phyloP scores from a whole-genome alignment of 2,113 vertebrate species.

The Tricholaema leucomelas region DNA sequence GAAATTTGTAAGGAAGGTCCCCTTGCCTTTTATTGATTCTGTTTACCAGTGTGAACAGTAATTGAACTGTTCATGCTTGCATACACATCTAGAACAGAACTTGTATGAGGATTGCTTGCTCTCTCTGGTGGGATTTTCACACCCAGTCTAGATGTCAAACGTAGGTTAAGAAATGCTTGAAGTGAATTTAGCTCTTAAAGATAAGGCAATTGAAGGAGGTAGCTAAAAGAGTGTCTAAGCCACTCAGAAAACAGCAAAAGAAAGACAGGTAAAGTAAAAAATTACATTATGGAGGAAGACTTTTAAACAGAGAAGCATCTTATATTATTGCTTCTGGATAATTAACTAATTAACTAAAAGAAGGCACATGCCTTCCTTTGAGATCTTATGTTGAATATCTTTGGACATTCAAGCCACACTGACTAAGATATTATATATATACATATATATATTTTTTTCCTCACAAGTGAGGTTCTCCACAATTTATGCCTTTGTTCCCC shows the following conservation, averaged over 20 bases:
- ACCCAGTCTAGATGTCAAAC: neutral
- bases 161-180: neutral
- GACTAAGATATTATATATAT: neutral
- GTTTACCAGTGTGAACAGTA: neutral
- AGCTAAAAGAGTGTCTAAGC: neutral
- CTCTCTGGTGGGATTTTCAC: neutral
- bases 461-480: neutral
- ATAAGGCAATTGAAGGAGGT: neutral
- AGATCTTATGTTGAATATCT: neutral
- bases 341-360: too few relatives aligned
- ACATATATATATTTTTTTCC: neutral
- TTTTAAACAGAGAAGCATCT: neutral
- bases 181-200: neutral
- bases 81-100: neutral
- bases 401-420: neutral
- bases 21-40: neutral
- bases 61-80: neutral
- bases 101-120: neutral
- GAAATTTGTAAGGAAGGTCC: neutral
- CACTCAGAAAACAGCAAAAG: neutral
- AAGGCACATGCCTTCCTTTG: neutral
- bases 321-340: neutral
- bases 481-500: neutral
- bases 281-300: neutral
- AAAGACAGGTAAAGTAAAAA: neutral